A percentile compares a stretch with the other conserved stretches of the same genome.
phyloP scores from a whole-genome alignment of 2,113 vertebrate species.

The Menura novaehollandiae region DNA sequence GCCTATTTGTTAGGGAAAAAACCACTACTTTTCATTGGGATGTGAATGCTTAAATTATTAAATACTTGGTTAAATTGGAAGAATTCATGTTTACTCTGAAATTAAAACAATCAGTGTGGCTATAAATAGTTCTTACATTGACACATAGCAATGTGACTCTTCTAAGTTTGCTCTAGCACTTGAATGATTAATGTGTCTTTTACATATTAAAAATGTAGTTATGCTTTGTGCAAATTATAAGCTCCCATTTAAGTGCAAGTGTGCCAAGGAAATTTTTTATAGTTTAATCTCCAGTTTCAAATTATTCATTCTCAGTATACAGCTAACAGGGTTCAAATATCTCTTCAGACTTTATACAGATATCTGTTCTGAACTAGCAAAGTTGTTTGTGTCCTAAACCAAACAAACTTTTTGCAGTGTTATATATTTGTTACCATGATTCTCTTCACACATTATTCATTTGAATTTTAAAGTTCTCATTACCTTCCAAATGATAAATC shows the following conservation, averaged over 20 bases:
- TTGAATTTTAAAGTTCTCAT: background rate
- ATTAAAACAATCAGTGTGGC: conserved; percentile 18
- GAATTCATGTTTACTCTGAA: background rate
- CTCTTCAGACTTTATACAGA: background rate
- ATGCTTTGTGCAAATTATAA: background rate
- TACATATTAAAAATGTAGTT: conserved; percentile 16
- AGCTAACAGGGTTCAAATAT: background rate
- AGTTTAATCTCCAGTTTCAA: background rate
- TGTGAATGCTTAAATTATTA: background rate
- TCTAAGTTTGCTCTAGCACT: background rate
- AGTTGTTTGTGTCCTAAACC: background rate
- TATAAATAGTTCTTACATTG: conserved; percentile 13
- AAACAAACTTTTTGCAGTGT: background rate
- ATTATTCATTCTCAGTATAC: background rate
- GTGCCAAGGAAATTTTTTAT: background rate
- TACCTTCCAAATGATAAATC: background rate
- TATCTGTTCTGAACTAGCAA: background rate
- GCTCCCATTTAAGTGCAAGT: background rate
- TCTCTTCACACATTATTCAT: background rate
- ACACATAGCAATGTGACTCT: background rate
- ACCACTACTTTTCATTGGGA: background rate
- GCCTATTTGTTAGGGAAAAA: background rate
- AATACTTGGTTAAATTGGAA: background rate
- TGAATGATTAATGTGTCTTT: conserved; percentile 39
- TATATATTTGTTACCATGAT: background rate